Percentiles rank a stretch among this genome's conserved stretches.
Conservation (phyloP, 37 sponge, comb jelly and placozoan genomes). For the Oopsacas minuta region DNA sequence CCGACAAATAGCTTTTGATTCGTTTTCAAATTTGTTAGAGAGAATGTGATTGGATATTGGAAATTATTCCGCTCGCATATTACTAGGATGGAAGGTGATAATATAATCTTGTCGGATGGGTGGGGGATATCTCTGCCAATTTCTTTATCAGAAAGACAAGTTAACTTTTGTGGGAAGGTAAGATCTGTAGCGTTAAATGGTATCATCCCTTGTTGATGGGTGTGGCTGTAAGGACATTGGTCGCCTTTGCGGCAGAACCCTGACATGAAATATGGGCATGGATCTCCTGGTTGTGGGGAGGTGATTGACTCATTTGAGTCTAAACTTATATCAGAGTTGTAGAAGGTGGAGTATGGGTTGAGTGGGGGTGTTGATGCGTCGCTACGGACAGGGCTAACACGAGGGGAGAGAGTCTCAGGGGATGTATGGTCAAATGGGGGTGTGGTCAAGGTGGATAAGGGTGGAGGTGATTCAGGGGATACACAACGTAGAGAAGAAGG, state of each 20-base stretch:
- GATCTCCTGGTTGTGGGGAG: conserved; percentile 14
- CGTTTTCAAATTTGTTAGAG: conserved; percentile 21
- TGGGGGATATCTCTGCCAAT: conserved; percentile 26
- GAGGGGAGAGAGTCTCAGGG: neutral
- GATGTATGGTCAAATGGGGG: neutral
- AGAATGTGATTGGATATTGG: conserved; percentile 42
- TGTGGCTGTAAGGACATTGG: conserved; percentile 31
- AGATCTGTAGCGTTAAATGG: neutral
- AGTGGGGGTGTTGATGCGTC: neutral
- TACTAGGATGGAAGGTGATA: conserved; percentile 37
- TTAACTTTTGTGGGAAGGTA: conserved; percentile 25
- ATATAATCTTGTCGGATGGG: conserved; percentile 50
- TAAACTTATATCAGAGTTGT: neutral
- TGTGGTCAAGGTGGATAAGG: neutral
- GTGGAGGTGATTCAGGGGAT: neutral
- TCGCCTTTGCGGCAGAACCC: conserved; percentile 29
- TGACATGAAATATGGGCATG: conserved; percentile 30
- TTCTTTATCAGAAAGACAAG: conserved; percentile 22
- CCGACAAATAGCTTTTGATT: conserved; percentile 31
- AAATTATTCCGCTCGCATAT: conserved; percentile 49
- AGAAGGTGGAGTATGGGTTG: neutral
- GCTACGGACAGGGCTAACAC: neutral
- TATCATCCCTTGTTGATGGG: neutral
- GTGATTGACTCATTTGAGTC: neutral
- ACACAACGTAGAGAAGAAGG: neutral